Conservation (phyloP, 1,140 invertebrate genomes). For the Drosophila erecta region DNA sequence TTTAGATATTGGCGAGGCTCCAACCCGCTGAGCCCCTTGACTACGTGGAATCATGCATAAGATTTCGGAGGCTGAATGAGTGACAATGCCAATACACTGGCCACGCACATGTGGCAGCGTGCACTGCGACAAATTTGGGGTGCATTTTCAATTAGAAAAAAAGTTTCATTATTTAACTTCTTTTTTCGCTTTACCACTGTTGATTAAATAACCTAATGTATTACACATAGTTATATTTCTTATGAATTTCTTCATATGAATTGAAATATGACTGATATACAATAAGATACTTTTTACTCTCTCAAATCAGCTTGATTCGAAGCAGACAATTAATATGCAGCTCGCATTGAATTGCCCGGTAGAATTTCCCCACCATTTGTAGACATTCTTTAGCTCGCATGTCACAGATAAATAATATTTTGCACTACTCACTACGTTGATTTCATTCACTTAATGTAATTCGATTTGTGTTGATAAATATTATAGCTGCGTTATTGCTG, state of each 20-base stretch:
- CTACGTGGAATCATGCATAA: slow-evolving; percentile 71
- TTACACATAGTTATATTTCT: no score
- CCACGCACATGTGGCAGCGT: slow-evolving; percentile 28
- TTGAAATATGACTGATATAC: no score
- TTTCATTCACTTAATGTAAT: no score
- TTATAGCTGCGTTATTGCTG: no score
- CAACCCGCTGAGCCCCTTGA: slow-evolving; percentile 6
- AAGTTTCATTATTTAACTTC: background rate
- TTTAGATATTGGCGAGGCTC: slow-evolving; percentile 14
- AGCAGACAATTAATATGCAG: slow-evolving; percentile 4
- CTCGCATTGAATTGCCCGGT: background rate
- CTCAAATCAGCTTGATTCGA: background rate
- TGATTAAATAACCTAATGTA: no score
- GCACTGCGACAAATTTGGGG: slow-evolving; percentile 15
- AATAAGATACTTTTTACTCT: no score
- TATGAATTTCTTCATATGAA: no score
- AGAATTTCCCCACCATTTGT: slow-evolving; percentile 2
- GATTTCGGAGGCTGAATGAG: slow-evolving; percentile 58
- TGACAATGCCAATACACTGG: slow-evolving; percentile 48
- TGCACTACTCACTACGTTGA: background rate
- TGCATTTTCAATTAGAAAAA: background rate
- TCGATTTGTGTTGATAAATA: no score
- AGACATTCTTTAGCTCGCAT: background rate
- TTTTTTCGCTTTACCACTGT: no score
- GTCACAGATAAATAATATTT: background rate